These are phyloP conservation scores for Drosophila pseudoobscura DNA, from an alignment of 1,140 invertebrate genomes.

Conservation along the genomic window DNA sequence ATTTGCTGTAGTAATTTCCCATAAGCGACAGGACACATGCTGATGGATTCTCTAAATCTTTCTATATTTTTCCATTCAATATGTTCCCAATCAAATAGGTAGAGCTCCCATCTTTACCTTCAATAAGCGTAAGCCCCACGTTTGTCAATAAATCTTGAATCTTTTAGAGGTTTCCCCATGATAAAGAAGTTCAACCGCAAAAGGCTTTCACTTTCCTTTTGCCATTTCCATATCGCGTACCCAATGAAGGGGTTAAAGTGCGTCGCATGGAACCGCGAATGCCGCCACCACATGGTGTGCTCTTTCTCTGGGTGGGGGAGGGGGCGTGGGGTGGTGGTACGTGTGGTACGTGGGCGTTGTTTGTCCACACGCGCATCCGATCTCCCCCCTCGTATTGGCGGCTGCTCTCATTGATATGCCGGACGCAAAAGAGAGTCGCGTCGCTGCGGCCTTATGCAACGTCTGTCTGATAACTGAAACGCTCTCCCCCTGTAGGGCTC, in stretches of 20 bases:
- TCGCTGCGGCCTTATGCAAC: conserved; percentile 30
- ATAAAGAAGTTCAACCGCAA: conserved; percentile 57
- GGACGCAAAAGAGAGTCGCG: conserved; percentile 28
- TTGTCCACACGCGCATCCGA: conserved; percentile 42
- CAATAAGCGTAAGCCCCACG: no score
- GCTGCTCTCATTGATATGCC: conserved; percentile 71
- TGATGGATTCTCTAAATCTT: no score
- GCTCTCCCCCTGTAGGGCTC: conserved; percentile 15
- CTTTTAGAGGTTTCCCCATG: neutral
- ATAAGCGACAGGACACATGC: no score
- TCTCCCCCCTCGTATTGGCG: conserved; percentile 14
- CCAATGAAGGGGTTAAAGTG: conserved; percentile 58
- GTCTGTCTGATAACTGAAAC: conserved; percentile 1
- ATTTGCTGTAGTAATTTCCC: no score
- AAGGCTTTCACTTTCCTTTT: conserved; percentile 62
- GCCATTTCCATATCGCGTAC: no score
- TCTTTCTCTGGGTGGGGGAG: neutral
- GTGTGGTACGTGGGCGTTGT: conserved; percentile 50
- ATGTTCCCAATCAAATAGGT: no score
- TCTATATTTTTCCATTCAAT: no score
- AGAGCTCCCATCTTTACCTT: no score
- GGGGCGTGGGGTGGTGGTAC: conserved; percentile 6
- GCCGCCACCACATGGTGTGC: neutral
- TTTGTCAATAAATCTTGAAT: no score
- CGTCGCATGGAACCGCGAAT: conserved; percentile 34